phyloP scores from a whole-genome alignment of 2,888 invertebrate species.

The Clanis bilineata region DNA sequence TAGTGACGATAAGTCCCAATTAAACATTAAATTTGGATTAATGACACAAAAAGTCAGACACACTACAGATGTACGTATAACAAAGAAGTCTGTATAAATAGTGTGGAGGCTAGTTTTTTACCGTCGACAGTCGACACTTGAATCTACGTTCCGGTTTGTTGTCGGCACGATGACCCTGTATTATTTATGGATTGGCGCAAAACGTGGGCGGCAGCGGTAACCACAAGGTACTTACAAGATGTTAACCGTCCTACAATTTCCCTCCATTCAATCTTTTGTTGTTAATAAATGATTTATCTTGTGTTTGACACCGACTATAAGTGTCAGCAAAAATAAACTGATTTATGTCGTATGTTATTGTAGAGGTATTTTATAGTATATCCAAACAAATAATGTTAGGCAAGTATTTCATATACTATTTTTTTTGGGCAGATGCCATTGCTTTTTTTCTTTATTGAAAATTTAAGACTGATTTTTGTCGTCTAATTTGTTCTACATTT shows the following conservation, averaged over 20 bases:
- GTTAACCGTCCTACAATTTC: neutral
- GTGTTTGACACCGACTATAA: too few species aligned
- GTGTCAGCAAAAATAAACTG: too few species aligned
- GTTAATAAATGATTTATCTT: neutral
- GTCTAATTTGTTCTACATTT: too few species aligned
- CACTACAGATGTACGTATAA: constrained; percentile 31
- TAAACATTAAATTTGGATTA: neutral
- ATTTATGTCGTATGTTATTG: too few species aligned
- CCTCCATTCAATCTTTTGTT: neutral
- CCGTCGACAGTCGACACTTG: constrained; percentile 50
- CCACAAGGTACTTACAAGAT: neutral
- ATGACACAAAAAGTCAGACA: constrained; percentile 25
- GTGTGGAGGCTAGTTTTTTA: constrained; percentile 67
- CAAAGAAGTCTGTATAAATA: constrained; percentile 49
- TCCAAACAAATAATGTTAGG: too few species aligned
- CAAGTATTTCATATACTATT: too few species aligned
- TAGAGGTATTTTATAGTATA: too few species aligned
- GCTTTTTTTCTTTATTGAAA: too few species aligned
- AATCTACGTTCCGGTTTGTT: constrained; percentile 78
- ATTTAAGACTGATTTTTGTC: too few species aligned
- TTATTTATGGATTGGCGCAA: constrained; percentile 58
- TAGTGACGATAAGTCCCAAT: neutral
- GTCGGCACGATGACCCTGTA: constrained; percentile 78
- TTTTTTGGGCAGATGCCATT: too few species aligned
- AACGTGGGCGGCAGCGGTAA: constrained; percentile 42